Conservation (phyloP, 2,797 vertebrate species). For the Enteromius radiatus region DNA sequence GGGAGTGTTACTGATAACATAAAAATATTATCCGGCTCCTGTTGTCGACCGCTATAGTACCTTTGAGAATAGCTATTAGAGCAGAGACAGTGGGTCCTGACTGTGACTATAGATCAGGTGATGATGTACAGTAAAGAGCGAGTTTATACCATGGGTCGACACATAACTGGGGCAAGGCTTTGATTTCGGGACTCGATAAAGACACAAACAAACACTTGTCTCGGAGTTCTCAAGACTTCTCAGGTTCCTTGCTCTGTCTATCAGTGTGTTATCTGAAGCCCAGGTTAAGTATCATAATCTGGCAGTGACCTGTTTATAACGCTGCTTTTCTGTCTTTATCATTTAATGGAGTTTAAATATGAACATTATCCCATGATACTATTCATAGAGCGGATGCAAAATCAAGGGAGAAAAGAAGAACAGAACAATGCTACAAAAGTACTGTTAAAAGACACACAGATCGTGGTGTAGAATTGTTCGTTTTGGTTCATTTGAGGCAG, state of each 20-base stretch:
- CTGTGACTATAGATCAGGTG: slow-evolving; percentile 50
- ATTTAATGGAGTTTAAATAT: not conserved
- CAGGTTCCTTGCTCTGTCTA: slow-evolving; percentile 31
- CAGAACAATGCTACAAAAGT: not conserved
- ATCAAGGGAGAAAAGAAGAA: not conserved
- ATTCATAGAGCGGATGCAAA: not conserved
- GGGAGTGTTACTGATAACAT: slow-evolving; percentile 62
- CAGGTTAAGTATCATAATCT: slow-evolving; percentile 30
- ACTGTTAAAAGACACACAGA: not conserved
- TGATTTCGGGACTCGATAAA: slow-evolving; percentile 42
- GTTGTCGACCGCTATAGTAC: slow-evolving; percentile 58
- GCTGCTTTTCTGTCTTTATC: slow-evolving; percentile 23
- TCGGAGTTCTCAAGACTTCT: slow-evolving; percentile 26
- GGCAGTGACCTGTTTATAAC: slow-evolving; percentile 30
- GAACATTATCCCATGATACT: not conserved
- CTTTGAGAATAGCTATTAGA: slow-evolving; percentile 60
- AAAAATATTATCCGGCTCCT: slow-evolving; percentile 63
- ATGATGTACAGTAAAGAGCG: slow-evolving; percentile 51
- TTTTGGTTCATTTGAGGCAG: not conserved
- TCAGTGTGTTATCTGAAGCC: slow-evolving; percentile 37
- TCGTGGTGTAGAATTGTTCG: not conserved
- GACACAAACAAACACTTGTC: slow-evolving; percentile 46
- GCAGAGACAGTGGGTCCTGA: slow-evolving; percentile 57
- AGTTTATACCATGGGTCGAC: slow-evolving; percentile 34
- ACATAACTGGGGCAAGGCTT: slow-evolving; percentile 45